Base-by-base conservation (phyloP, 2,888 invertebrate species). In the Drosophila paranaensis region DNA sequence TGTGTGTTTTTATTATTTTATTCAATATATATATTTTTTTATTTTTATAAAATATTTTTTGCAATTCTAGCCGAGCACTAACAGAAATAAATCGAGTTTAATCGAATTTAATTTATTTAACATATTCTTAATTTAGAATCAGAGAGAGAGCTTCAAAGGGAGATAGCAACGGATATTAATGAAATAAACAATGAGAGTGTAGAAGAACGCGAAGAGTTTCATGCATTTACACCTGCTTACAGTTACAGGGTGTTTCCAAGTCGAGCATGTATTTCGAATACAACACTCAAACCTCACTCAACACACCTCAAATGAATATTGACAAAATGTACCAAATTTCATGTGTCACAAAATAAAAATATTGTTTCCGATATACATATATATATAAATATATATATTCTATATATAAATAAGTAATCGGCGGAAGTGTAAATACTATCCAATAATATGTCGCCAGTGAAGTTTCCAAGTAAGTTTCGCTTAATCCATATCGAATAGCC, bases 391-490 rank as follows among this genome's bases (percentile, higher is more conserved):
- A 11, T 27, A 27, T 27, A 6, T 54, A 42, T 14, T 27, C 4
- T 27, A 6, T 54, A 42, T 14, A n/a, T 37, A 30, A 30, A 55
- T 35, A 54, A 55, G 35, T 53, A 6, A 58, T 25, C 33, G 25
- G 13, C 25, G 48, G 1, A 43, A 54, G 6, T 48, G 27, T 30
- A 40, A 62, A 48, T 5, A 13, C n/a, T 42, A 25, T 30, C 27
- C 42, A 25, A 2, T 20, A 58, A 61, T 10, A 78, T 78, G 74
- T 13, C 58, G 57, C 37, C 64, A 0, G 3, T 62, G 11, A 60
- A 60, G 20, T 5, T 56, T n/a, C 42, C 66, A 60, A 77, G 87
- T 80, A 35, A 77, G 89, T 64, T 13, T 0, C 5, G 3, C 0
- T 0, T 0, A 8, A 33, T 33, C 1, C 4, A 56, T 14, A 9